Evolutionary conservation across 2,113 vertebrate species (phyloP).

Genomic region (Pachycephala philippinensis): DNA sequence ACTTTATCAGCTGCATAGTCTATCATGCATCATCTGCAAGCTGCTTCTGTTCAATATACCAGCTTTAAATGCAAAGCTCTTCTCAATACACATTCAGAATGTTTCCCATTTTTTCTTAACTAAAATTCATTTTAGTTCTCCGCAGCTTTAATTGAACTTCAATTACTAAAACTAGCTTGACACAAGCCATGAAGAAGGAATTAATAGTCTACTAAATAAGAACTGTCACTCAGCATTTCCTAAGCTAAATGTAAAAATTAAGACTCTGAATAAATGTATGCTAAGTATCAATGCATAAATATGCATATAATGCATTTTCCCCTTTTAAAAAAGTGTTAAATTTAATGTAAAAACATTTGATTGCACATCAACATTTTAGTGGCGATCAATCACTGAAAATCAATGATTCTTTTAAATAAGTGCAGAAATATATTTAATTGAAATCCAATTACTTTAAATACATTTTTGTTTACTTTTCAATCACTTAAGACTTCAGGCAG

Average conservation of each 20-base stretch:
- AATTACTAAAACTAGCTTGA: conserved; percentile 55
- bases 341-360: conserved; percentile 32
- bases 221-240: conserved; percentile 62
- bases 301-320: conserved; percentile 48
- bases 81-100: neutral
- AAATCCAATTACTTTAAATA: conserved; percentile 13
- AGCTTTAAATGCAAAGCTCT: neutral
- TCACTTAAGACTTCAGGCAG: neutral
- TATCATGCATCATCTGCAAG: neutral
- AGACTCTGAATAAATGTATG: conserved; percentile 57
- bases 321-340: neutral
- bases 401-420: neutral
- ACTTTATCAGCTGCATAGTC: neutral
- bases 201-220: conserved; percentile 55
- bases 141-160: conserved; percentile 40
- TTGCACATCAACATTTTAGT: conserved; percentile 16
- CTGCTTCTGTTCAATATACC: neutral
- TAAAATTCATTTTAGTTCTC: conserved; percentile 29
- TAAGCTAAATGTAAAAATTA: conserved; percentile 59
- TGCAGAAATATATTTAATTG: neutral
- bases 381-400: neutral
- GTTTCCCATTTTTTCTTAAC: neutral
- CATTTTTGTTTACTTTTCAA: conserved; percentile 11
- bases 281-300: conserved; percentile 54
- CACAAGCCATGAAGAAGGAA: conserved; percentile 45